Evolutionary conservation across 1,140 invertebrate species (phyloP).

Genomic region (Cryptotermes secundus): DNA sequence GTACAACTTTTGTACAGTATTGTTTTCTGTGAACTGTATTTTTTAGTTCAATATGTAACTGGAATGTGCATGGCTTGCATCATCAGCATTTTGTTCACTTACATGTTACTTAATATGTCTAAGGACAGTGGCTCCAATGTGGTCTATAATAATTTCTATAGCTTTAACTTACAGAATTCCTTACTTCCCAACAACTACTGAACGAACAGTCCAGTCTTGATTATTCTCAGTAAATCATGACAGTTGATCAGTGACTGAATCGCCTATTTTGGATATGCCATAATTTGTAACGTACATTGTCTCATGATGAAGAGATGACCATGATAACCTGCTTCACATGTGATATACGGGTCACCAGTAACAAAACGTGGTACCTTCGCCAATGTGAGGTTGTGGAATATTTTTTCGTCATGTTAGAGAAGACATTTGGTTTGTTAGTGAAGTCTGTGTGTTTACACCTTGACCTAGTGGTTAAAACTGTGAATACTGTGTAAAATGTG

Average conservation of each 20-base stretch:
- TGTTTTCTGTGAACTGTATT: no score
- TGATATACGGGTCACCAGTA: not conserved
- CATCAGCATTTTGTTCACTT: not conserved
- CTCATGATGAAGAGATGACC: not conserved
- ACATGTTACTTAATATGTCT: not conserved
- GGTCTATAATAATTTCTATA: not conserved
- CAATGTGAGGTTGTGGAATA: conserved; percentile 6
- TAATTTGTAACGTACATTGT: not conserved
- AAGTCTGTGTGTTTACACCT: not conserved
- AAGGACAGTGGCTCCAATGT: not conserved
- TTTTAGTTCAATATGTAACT: no score
- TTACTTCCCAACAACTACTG: not conserved
- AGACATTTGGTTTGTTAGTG: not conserved
- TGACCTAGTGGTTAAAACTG: conserved; percentile 1
- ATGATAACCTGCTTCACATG: not conserved
- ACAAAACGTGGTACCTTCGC: not conserved
- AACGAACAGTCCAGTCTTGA: not conserved
- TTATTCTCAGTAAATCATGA: not conserved
- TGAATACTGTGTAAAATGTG: conserved; percentile 14
- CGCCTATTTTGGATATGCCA: not conserved
- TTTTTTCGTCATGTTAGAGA: not conserved
- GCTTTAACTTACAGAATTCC: not conserved
- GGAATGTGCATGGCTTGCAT: not conserved
- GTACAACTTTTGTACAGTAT: no score
- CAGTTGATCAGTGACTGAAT: not conserved